Evolutionary conservation across 2,888 invertebrate species (phyloP), one percentile per base, ranked within the genome.

Genomic region (Zelleria hepariella): DNA sequence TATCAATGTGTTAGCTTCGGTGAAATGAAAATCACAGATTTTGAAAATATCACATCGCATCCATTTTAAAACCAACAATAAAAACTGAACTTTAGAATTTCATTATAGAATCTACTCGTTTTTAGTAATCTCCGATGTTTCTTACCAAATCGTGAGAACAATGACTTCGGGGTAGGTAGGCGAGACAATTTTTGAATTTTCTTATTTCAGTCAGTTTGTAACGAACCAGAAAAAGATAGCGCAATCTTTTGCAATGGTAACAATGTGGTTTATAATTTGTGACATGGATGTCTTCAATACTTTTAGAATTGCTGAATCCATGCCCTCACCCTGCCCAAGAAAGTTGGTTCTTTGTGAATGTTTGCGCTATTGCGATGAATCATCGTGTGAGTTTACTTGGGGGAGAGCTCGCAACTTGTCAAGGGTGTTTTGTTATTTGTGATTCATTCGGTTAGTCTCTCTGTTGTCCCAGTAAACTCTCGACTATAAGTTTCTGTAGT

Each of bases 301-400:
- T n/a, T 2, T 4, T 42, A 42, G 32, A 10, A 3, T 3, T 10
- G 10, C 15, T 42, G 32, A 15, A 42, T 10, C 15, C 15, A n/a
- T n/a, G n/a, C n/a, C n/a, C n/a, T n/a, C n/a, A 42, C 26, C 26
- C 1, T 15, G 8, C 32, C 32, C 15, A 42, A 42, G 32, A 72
- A 77, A 77, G 70, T 69, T 70, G 68, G 70, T 71, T 77, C 75
- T 78, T 75, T 74, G 75, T 81, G 74, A 76, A 72, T 71, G 68
- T 66, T 18, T 54, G 18, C 2, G 73, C 67, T 70, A 61, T 68
- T 70, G 68, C 78, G 85, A 82, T 87, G 87, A 87, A 74, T 87
- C 87, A 87, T 81, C 81, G 69, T 49, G 64, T 71, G 71, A 75
- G 74, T 76, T 75, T 77, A 75, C 75, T 72, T 72, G 74, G 77